Conservation (phyloP, 1,140 invertebrate species). For the Drosophila orosa region DNA sequence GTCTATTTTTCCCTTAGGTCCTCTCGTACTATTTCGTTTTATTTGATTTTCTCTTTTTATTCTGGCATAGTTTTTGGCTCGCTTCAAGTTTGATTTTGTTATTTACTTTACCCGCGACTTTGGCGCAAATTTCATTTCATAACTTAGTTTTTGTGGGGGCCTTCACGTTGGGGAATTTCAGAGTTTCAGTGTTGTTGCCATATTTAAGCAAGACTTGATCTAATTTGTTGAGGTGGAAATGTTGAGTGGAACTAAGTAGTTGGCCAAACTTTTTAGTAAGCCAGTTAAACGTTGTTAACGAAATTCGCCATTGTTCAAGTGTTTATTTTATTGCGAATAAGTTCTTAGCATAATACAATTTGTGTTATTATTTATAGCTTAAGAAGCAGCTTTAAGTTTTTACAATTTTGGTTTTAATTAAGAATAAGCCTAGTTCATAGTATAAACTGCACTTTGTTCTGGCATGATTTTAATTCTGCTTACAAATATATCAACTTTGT, state of each 20-base stretch:
- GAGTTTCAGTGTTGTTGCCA: conserved; percentile 31
- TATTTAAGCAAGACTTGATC: conserved; percentile 24
- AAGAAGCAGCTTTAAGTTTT: background rate
- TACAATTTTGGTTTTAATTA: background rate
- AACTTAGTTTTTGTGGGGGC: conserved; percentile 54
- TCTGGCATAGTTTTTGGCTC: conserved; percentile 30
- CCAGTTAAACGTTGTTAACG: conserved; percentile 8
- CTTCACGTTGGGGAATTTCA: conserved; percentile 38
- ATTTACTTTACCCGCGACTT: conserved; percentile 54
- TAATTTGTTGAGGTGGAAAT: conserved; percentile 38
- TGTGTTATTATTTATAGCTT: background rate
- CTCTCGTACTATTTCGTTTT: conserved; percentile 30
- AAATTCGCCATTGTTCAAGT: background rate
- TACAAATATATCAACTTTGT: background rate
- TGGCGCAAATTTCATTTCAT: conserved; percentile 71
- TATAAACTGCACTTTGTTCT: background rate
- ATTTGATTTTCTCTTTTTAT: conserved; percentile 22
- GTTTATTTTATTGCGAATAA: conserved; percentile 7
- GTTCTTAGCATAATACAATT: conserved; percentile 2
- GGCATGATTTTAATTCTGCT: no score
- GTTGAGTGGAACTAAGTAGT: conserved; percentile 23
- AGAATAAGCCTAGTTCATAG: background rate
- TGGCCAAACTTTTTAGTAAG: conserved; percentile 20
- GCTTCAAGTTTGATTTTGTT: conserved; percentile 40
- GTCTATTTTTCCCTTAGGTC: conserved; percentile 22